Base-by-base conservation (phyloP, 2,113 vertebrate species). In the Cyprinodon variegatus region DNA sequence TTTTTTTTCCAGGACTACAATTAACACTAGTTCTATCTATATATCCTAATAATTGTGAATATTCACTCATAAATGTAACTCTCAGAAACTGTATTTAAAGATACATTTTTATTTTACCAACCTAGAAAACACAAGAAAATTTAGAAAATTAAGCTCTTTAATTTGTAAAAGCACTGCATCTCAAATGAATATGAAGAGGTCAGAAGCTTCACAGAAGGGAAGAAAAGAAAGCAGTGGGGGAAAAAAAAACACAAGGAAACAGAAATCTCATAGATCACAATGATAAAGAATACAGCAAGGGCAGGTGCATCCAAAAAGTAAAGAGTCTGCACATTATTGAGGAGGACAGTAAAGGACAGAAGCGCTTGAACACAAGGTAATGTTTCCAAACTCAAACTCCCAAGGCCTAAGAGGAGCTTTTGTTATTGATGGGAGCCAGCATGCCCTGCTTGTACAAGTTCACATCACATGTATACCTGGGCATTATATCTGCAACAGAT, bases 321-420 rank as follows among this genome's bases (percentile, higher is more conserved):
- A 39, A 78, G 64, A 67, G 72, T 74, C n/a, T 17, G 76, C 76
- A 46, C 69, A 46, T 72, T 11, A 77, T 45, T 0, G 5, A 67
- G 20, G 66, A 62, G 29, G 63, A 77, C 62, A 87, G 62, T 65
- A 36, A 74, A 60, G 67, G 62, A 89, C 83, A 87, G 80, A 71
- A 86, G 83, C 83, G 85, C 60, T 61, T 59, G 74, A 48, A 65
- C 38, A 74, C 69, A 86, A 76, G 57, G 63, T 48, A 73, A 6
- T 43, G 38, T 83, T 76, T 86, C 91, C 90, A 91, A 92, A 88
- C 92, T 93, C 91, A 68, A 60, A 61, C 88, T 74, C 84, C 73
- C 76, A 79, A 70, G 63, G 70, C 71, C 84, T 83, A 79, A 69
- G 36, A 80, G 80, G 78, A 76, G 76, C 79, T 74, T 72, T 79